Evolutionary conservation across 2,113 vertebrate species (phyloP), one percentile per base, ranked within the genome.

Genomic region (Sylvia atricapilla): DNA sequence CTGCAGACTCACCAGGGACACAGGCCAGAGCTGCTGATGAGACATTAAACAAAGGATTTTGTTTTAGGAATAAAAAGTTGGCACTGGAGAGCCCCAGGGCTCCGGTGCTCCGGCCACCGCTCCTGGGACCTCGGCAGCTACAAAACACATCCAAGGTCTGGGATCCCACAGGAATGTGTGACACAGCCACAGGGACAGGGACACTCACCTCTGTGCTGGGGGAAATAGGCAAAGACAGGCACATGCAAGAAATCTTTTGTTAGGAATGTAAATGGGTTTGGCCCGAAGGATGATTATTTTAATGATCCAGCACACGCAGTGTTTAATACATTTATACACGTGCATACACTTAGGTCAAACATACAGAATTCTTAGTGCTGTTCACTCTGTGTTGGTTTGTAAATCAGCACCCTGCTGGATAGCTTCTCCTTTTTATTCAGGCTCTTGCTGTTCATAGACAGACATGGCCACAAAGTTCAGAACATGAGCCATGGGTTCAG

Each of bases 111-210:
- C 37, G 37, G 37, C 37, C 37, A 10, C 37, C 37, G 37, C 37
- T 37, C 37, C 37, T 10, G 37, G 37, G 37, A 37, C 16, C 25
- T 5, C 62, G 3, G 10, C 30, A 7, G 60, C 37, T 1, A 15
- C 24, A 17, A 1, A 20, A 35, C 25, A 7, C 17, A 43, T 2
- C 41, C 0, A 7, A n/a, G 46, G 12, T 3, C 2, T 37, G 37
- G 37, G 37, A 37, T 37, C 37, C 37, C 4, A 0, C 16, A 2
- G 4, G 2, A 47, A 2, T 2, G 13, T 2, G 24, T 5, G 52
- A n/a, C 4, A 5, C 44, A 11, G 24, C 1, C 17, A 17, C 15
- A 39, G 5, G 21, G 43, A 18, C 44, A 46, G 80, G 7, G 3
- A 17, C 21, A 19, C 4, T 9, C 11, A 5, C 5, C 1, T 5